Evolutionary conservation across 2,888 invertebrate species (phyloP).

Genomic region (Epirrhoe tristata): DNA sequence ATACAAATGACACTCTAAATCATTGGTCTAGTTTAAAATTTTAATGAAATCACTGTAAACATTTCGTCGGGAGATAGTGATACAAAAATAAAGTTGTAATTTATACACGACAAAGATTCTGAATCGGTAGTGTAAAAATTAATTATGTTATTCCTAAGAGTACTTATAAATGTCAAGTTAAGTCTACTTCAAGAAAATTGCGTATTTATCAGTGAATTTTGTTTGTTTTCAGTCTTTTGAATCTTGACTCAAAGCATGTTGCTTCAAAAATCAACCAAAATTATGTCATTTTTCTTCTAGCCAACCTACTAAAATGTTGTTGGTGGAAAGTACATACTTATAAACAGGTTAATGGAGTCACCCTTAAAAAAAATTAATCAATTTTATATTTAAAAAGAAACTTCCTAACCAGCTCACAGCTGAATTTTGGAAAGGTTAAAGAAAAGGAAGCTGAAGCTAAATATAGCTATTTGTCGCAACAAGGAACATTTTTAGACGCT

Average conservation of each 20-base stretch:
- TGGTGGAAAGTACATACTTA: background rate
- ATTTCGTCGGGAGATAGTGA: constrained; percentile 54
- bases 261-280: background rate
- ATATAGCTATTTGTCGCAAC: constrained; percentile 67
- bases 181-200: no score
- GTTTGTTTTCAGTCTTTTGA: no score
- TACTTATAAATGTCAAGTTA: no score
- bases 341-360: background rate
- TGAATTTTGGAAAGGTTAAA: constrained; percentile 28
- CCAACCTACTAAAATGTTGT: background rate
- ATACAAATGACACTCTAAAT: constrained; percentile 55
- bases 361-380: no score
- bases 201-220: no score
- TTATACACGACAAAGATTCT: constrained; percentile 64
- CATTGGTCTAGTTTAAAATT: constrained; percentile 56
- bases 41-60: constrained; percentile 66
- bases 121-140: constrained; percentile 50
- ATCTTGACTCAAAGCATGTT: no score
- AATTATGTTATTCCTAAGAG: background rate
- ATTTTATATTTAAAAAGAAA: background rate
- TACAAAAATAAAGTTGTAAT: constrained; percentile 60
- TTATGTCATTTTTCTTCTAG: background rate
- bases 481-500: constrained; percentile 75
- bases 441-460: constrained; percentile 54
- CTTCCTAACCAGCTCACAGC: background rate